Evolutionary conservation across 2,888 invertebrate genomes (phyloP).

Genomic region (Escarpia spicata): DNA sequence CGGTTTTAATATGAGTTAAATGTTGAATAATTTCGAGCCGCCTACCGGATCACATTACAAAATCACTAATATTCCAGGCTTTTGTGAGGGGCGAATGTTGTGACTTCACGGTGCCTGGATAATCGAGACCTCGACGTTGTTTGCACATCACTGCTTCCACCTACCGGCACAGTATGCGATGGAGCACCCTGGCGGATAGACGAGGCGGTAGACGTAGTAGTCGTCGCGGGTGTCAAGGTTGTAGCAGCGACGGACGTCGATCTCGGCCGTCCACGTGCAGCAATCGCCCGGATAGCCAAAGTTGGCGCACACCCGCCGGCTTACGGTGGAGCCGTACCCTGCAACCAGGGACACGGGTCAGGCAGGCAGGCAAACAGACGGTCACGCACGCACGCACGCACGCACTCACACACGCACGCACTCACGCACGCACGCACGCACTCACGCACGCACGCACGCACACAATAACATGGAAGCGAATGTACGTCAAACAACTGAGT

Average conservation of each 20-base stretch:
- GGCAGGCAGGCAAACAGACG: background rate
- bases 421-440: background rate
- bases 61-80: no score
- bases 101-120: no score
- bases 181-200: constrained; percentile 24
- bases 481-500: no score
- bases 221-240: background rate
- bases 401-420: no score
- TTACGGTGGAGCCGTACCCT: background rate
- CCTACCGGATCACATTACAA: no score
- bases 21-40: no score
- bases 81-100: no score
- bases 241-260: constrained; percentile 18
- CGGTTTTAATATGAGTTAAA: no score
- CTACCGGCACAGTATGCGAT: constrained; percentile 28
- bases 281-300: constrained; percentile 25
- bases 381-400: background rate
- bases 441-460: background rate
- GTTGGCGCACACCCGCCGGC: constrained; percentile 21
- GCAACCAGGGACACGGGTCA: background rate
- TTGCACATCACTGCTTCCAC: background rate
- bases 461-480: no score
- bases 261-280: constrained; percentile 23
- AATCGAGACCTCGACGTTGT: background rate
- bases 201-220: constrained; percentile 24